Evolutionary conservation across 2,113 vertebrate genomes (phyloP).

Genomic region (Arizona elegans): DNA sequence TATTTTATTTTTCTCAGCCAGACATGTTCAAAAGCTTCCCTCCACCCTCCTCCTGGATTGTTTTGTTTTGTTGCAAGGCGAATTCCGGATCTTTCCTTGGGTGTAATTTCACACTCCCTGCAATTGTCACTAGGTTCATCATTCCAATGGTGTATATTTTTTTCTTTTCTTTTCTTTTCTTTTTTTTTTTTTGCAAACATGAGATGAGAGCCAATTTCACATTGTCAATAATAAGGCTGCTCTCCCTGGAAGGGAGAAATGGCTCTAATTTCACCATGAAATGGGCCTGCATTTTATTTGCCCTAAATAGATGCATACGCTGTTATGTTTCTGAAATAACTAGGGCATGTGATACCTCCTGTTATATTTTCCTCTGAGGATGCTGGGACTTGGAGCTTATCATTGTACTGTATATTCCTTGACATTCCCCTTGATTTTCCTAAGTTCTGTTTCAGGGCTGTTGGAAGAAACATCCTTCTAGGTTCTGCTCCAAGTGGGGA

Average conservation of each 20-base stretch:
- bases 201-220: constrained; percentile 14
- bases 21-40: neutral
- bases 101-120: neutral
- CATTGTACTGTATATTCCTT: neutral
- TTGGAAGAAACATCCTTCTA: too few species aligned
- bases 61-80: neutral
- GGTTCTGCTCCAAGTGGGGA: too few species aligned
- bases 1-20: constrained; percentile 3
- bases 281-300: neutral
- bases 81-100: neutral
- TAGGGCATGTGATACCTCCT: neutral
- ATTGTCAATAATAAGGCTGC: constrained; percentile 10
- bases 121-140: constrained; percentile 11
- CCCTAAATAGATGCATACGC: constrained; percentile 7
- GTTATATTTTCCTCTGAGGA: neutral
- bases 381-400: neutral
- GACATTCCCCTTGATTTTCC: neutral
- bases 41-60: fast-evolving
- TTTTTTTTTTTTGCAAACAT: neutral
- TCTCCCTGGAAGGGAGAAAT: neutral
- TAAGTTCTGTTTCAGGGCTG: neutral
- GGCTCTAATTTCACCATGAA: neutral
- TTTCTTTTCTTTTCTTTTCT: neutral
- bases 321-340: neutral
- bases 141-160: neutral